Evolutionary conservation across 1,140 invertebrate genomes (phyloP).

Genomic region (Teleopsis dalmanni): DNA sequence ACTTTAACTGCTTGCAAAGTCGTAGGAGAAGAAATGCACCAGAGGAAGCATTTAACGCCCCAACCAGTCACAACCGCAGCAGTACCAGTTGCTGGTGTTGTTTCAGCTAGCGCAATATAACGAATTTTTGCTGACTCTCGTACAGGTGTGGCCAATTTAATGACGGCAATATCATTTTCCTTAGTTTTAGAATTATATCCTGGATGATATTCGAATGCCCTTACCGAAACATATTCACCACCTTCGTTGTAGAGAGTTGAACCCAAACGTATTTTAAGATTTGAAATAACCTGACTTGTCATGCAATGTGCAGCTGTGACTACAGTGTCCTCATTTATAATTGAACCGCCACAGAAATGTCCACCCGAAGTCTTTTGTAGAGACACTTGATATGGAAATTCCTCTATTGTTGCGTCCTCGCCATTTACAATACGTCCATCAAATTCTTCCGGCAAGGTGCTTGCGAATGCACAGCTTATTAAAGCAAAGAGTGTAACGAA

Average conservation of each 20-base stretch:
- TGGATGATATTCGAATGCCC: background rate
- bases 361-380: slow-evolving; percentile 16
- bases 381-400: slow-evolving; percentile 29
- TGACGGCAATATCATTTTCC: slow-evolving; percentile 36
- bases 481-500: background rate
- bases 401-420: slow-evolving; percentile 18
- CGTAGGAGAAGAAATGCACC: background rate
- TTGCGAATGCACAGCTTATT: background rate
- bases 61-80: slow-evolving; percentile 44
- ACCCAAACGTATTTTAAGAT: background rate
- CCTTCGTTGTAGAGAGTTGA: background rate
- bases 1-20: slow-evolving; percentile 24
- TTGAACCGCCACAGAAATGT: slow-evolving; percentile 3
- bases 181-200: background rate
- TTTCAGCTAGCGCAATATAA: slow-evolving; percentile 21
- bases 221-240: background rate
- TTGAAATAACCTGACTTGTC: background rate
- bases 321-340: background rate
- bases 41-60: slow-evolving; percentile 32
- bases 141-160: slow-evolving; percentile 25
- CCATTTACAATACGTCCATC: slow-evolving; percentile 29
- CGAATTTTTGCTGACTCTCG: slow-evolving; percentile 19
- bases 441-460: background rate
- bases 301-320: slow-evolving; percentile 14
- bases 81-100: slow-evolving; percentile 22